These are phyloP conservation scores for Hirtodrosophila cameraria DNA, from an alignment of 2,888 invertebrate species.

Conservation along the genomic window DNA sequence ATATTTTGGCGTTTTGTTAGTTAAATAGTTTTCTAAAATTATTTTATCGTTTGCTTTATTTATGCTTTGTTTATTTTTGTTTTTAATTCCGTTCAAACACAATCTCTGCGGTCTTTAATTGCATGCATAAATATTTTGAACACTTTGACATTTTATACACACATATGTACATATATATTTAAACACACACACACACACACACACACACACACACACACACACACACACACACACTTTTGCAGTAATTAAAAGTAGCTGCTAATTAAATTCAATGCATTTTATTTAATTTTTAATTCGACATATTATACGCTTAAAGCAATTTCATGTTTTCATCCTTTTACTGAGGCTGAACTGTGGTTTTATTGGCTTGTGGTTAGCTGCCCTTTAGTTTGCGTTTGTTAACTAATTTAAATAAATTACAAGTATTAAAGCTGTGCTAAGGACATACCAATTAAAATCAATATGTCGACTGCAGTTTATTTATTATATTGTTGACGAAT, in stretches of 20 bases:
- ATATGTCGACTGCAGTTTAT: slow-evolving; percentile 7
- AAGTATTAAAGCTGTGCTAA: neutral
- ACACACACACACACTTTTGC: neutral
- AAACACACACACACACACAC: neutral
- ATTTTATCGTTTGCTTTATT: slow-evolving; percentile 2
- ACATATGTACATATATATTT: neutral
- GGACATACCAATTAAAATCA: neutral
- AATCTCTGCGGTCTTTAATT: slow-evolving; percentile 24
- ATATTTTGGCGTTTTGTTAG: neutral
- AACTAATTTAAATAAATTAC: slow-evolving; percentile 53
- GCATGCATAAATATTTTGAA: slow-evolving; percentile 32
- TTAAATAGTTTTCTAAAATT: neutral
- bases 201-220: neutral
- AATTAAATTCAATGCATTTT: slow-evolving; percentile 61
- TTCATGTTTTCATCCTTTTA: slow-evolving; percentile 12
- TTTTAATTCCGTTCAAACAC: neutral
- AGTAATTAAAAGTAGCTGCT: slow-evolving; percentile 17
- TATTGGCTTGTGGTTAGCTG: slow-evolving; percentile 37
- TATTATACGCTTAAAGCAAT: slow-evolving; percentile 35
- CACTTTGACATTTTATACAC: slow-evolving; percentile 12
- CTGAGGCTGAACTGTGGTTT: slow-evolving; percentile 41
- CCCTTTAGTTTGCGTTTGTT: slow-evolving; percentile 25
- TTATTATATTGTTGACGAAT: neutral
- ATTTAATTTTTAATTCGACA: slow-evolving; percentile 58
- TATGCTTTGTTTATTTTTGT: slow-evolving; percentile 13